A percentile compares a stretch with the other conserved stretches of the same genome.
Evolutionary conservation across 2,888 invertebrate species (phyloP).

Genomic region (Phortica okadai): DNA sequence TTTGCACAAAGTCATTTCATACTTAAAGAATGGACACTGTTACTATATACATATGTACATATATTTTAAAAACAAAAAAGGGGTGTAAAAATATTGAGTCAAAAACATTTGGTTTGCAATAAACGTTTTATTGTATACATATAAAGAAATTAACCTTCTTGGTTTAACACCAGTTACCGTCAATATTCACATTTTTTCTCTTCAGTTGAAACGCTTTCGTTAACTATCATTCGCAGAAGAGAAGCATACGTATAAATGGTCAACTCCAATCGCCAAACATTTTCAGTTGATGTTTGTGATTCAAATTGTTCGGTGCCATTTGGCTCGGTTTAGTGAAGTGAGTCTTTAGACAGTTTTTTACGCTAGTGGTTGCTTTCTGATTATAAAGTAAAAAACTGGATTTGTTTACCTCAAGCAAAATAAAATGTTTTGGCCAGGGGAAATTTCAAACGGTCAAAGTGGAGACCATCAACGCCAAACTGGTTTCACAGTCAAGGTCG

Average conservation of each 20-base stretch:
- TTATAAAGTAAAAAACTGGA: constrained; percentile 22
- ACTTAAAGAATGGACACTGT: too few species aligned
- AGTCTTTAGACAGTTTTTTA: neutral
- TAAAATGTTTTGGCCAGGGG: constrained; percentile 55
- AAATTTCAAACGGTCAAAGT: constrained; percentile 56
- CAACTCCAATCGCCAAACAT: constrained; percentile 42
- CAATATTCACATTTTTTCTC: constrained; percentile 49
- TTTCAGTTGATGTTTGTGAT: constrained; percentile 56
- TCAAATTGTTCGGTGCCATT: constrained; percentile 40
- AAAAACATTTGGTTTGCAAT: too few species aligned
- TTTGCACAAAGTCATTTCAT: too few species aligned
- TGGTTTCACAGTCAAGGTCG: constrained; percentile 73
- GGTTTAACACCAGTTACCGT: too few species aligned
- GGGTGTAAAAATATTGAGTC: too few species aligned
- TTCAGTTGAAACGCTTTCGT: constrained; percentile 14
- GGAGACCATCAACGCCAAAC: constrained; percentile 49
- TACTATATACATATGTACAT: too few species aligned
- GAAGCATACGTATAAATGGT: constrained; percentile 53
- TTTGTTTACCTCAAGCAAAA: constrained; percentile 20
- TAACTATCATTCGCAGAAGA: constrained; percentile 7
- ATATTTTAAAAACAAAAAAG: too few species aligned
- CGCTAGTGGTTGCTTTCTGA: too few species aligned
- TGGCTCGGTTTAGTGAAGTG: constrained; percentile 34
- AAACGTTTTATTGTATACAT: neutral
- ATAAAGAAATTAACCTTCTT: too few species aligned